Conservation (phyloP, 1,140 invertebrate genomes). For the Eciton burchellii region DNA sequence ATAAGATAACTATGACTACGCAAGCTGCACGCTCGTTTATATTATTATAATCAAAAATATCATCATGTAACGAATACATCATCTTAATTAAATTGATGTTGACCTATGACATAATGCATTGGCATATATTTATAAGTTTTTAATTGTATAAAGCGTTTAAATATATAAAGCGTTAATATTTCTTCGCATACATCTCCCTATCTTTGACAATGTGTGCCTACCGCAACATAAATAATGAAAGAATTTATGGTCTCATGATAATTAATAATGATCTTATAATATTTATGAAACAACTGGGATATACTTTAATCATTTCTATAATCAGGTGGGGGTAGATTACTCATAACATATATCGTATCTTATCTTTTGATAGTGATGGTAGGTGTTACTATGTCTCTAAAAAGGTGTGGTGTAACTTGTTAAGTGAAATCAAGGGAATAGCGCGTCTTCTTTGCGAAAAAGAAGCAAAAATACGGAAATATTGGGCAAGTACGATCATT, state of each 20-base stretch:
- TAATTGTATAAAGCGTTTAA: no score
- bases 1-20: constrained; percentile 72
- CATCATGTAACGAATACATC: no score
- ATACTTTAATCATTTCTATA: constrained; percentile 26
- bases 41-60: background rate
- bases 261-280: constrained; percentile 18
- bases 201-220: background rate
- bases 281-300: constrained; percentile 16
- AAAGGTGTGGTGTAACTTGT: constrained; percentile 80
- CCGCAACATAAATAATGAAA: background rate
- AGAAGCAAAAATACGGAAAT: background rate
- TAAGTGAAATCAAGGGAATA: constrained; percentile 51
- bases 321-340: constrained; percentile 73
- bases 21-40: constrained; percentile 8
- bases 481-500: background rate
- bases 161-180: constrained; percentile 11
- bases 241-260: background rate
- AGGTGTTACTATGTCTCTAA: constrained; percentile 75
- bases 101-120: background rate
- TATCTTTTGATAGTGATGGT: constrained; percentile 82
- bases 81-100: background rate
- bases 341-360: constrained; percentile 78
- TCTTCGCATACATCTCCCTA: background rate
- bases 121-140: background rate
- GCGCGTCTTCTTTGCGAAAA: constrained; percentile 33